Conservation (phyloP, 2,888 invertebrate species). For the Poecilus cupreus region DNA sequence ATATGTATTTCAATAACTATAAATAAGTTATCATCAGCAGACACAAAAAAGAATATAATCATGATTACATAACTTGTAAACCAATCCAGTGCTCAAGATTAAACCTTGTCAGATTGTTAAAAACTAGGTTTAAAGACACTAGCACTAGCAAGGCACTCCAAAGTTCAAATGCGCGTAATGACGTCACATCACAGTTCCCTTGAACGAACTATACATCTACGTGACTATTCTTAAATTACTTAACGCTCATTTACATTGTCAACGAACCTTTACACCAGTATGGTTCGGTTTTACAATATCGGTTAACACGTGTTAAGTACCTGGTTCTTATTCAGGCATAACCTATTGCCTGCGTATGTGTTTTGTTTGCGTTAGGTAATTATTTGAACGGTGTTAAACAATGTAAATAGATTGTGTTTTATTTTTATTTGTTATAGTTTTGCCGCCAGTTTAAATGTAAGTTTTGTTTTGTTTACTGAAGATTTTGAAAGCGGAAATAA, state of each 20-base stretch:
- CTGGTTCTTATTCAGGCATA: background rate
- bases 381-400: background rate
- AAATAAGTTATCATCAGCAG: no score
- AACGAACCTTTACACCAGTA: background rate
- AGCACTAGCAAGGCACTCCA: no score
- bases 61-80: no score
- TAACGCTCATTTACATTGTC: background rate
- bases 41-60: no score
- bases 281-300: background rate
- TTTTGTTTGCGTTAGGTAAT: background rate
- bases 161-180: no score
- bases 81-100: no score
- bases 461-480: background rate
- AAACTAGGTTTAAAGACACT: no score
- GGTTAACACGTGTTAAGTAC: background rate
- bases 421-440: background rate
- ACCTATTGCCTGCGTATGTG: background rate
- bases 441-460: background rate
- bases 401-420: conserved; percentile 11
- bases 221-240: background rate
- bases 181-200: background rate
- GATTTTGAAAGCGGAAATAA: no score
- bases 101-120: no score
- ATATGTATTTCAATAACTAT: no score
- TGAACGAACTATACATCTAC: background rate